Evolutionary conservation across 2,797 vertebrate species (phyloP), one percentile per base, ranked within the genome.

Genomic region (Lagodon rhomboides): DNA sequence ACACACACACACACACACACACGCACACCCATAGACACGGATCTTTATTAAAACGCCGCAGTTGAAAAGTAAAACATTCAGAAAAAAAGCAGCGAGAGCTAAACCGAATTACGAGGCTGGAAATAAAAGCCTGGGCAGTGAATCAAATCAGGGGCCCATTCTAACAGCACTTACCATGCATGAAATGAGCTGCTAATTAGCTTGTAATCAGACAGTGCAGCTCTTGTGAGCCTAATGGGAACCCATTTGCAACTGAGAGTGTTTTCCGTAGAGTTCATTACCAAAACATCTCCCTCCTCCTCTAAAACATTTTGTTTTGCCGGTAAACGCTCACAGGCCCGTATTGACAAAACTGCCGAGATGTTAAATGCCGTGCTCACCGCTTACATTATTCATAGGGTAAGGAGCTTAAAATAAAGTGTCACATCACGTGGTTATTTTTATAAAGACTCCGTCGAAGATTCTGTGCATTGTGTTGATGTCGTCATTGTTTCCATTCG

Each of bases 131-230:
- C 84, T 71, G 89, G 91, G 92, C 90, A 93, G 79, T 82, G 91
- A 92, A 91, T 94, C 89, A 93, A 93, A 92, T 90, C 84, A 86
- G 87, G 73, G 85, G 72, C 89, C 90, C 85, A 84, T 91, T 93
- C 87, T 81, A 90, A 83, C 77, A 77, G 90, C 90, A 93, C 92
- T 94, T 86, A 88, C 89, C 91, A 93, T 91, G 92, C 92, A 94
- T 93, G 91, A 93, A 94, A 93, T 94, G 91, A 94, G 91, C 89
- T 91, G 92, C 88, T 94, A 94, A 94, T 94, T 94, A 94, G 91
- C 89, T 93, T 91, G 92, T 94, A 94, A 94, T 94, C 91, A 93
- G 91, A 92, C 92, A 91, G 90, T 88, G 88, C 90, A 92, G 91
- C 93, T 92, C 93, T 94, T 94, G 91, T 94, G 87, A 88, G 87